Base-by-base conservation (phyloP, 2,797 vertebrate species). In the Argentina silus region DNA sequence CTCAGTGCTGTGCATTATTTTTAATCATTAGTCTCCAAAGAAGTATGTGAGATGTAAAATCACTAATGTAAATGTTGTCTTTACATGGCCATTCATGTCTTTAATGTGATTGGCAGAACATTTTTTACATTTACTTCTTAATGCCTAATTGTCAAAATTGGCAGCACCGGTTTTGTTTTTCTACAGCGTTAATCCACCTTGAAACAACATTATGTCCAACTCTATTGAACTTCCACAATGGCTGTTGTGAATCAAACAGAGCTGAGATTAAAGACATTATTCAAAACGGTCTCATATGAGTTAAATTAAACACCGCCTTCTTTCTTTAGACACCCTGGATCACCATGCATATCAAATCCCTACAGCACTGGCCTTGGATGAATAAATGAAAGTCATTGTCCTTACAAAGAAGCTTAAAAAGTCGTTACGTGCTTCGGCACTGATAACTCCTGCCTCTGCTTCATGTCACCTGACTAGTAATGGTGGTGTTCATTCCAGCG, bases 381-480 rank as follows among this genome's bases (percentile, higher is more conserved):
- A 66, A 45, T 77, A 69, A 83, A 70, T 56, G 80, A 84, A 77
- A 23, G 61, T 42, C 21, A 66, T 59, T 70, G 62, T 71, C n/a
- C 51, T 53, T 44, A n/a, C 23, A 71, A 61, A 67, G 74, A 59
- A 65, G 74, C 74, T 76, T 55, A 71, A 69, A 71, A 64, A 59
- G 68, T 70, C 61, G 55, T 70, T 75, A 59, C 51, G 74, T 43
- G 6, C 15, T 48, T 69, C 59, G 51, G 62, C 68, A 65, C 73
- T 69, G 67, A 75, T 76, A 65, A 66, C 53, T 74, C 21, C 82
- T 78, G 67, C 65, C 53, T 77, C 79, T 56, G 66, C 74, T 78
- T 43, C 48, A 1, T 80, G 85, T 81, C 81, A 79, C 69, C 72
- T 63, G 71, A 83, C 80, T 79, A 83, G 81, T 78, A 83, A 75